Evolutionary conservation across 2,113 vertebrate genomes (phyloP).

Genomic region (Corythoichthys haematopterus): DNA sequence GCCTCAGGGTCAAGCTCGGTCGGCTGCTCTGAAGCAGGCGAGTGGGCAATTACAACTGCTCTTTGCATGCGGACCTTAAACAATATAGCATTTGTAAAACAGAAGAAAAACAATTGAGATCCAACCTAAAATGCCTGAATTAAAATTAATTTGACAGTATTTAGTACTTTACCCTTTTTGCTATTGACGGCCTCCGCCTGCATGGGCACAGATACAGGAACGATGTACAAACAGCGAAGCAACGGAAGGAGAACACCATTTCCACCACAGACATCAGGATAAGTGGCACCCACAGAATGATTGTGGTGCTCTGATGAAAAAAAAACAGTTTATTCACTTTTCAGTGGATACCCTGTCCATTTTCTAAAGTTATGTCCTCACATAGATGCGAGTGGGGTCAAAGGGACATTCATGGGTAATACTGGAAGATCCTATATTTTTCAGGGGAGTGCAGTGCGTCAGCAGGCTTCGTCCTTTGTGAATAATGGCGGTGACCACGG

Average conservation of each 20-base stretch:
- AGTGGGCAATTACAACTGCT: background rate
- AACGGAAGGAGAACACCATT: slow-evolving; percentile 74
- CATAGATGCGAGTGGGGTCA: slow-evolving; percentile 84
- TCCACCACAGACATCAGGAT: slow-evolving; percentile 72
- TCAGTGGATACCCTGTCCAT: background rate
- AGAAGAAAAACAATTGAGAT: background rate
- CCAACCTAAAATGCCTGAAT: background rate
- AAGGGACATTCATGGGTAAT: slow-evolving; percentile 80
- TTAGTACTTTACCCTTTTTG: slow-evolving; percentile 43
- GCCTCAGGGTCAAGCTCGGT: slow-evolving; percentile 1
- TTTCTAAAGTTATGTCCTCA: slow-evolving; percentile 62
- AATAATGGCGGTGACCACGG: slow-evolving; percentile 73
- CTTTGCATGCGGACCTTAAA: slow-evolving; percentile 47
- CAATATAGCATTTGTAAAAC: background rate
- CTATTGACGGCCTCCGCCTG: slow-evolving; percentile 38
- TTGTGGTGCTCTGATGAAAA: slow-evolving; percentile 75
- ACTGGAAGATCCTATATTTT: slow-evolving; percentile 38
- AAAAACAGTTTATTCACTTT: background rate
- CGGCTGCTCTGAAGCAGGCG: background rate
- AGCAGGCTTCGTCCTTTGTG: slow-evolving; percentile 70
- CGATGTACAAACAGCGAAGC: slow-evolving; percentile 66
- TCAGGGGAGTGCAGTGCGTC: slow-evolving; percentile 57
- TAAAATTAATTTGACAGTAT: background rate
- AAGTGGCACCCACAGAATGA: slow-evolving; percentile 81
- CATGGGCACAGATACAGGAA: slow-evolving; percentile 74